Base-by-base conservation (phyloP, 2,797 vertebrate genomes). In the Sparus aurata region DNA sequence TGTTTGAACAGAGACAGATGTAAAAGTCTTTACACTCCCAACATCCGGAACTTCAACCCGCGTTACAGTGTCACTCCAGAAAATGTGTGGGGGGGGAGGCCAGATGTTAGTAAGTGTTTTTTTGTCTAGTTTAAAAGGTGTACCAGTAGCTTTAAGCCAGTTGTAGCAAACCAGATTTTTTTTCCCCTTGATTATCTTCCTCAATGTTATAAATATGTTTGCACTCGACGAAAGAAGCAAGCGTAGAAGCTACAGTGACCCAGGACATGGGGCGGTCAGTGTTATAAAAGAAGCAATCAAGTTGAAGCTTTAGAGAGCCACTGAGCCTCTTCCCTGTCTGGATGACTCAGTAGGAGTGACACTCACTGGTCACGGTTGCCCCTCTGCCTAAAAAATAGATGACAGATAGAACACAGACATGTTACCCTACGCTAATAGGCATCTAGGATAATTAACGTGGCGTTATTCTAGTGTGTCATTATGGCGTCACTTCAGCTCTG, bases 371-470 rank as follows among this genome's bases (percentile, higher is more conserved):
- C 62, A 60, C 13, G 43, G 64, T 74, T 38, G 52, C 69, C n/a
- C 85, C 70, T 76, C 76, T 58, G 58, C 59, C 69, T 81, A n/a
- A 78, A 76, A 85, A 62, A 79, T 58, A 65, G 58, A 82, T 68
- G 77, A 46, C 76, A 68, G 52, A 73, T 60, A 55, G 49, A 75
- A 84, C 66, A 69, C 63, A 67, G 60, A 65, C 47, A 64, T 54
- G 55, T 82, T 66, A 62, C 78, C 66, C 73, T 34, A 34, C 6
- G 1, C 75, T 73, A 75, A 84, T 69, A 69, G 79, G 59, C 83
- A 75, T 82, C 59, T 74, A 70, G 67, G 69, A 75, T 83, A 76
- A 83, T 89, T 79, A 74, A 79, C 10, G 0, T 77, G 73, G 22
- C 75, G 43, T 82, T 74, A 74, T 73, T 85, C 58, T 55, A 53